These are phyloP conservation scores for Scolopax bukidnonensis DNA, from an alignment of 2,797 vertebrate genomes.

Conservation along the genomic window DNA sequence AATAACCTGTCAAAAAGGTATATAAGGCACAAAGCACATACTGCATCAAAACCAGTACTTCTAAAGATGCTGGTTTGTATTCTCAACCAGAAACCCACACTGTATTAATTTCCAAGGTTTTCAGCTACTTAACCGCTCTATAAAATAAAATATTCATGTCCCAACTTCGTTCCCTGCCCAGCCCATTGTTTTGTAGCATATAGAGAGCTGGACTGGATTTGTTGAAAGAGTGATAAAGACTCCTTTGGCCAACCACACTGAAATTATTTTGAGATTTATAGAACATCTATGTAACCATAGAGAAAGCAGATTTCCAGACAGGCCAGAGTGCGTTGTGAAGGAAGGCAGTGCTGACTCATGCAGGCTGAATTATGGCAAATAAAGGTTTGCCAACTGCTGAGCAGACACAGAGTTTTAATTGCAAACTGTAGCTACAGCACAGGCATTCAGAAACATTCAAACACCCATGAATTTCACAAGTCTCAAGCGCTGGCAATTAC, in stretches of 20 bases:
- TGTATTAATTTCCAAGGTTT: slow-evolving; percentile 13
- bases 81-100: neutral
- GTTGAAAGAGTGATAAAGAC: neutral
- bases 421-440: neutral
- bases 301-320: slow-evolving; percentile 34
- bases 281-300: slow-evolving; percentile 10
- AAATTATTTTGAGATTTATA: slow-evolving; percentile 29
- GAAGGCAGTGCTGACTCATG: slow-evolving; percentile 31
- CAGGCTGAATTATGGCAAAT: slow-evolving; percentile 21
- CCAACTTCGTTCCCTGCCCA: neutral
- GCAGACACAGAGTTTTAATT: slow-evolving; percentile 6
- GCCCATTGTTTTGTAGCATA: neutral
- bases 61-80: neutral
- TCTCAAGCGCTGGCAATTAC: neutral
- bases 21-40: neutral
- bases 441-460: neutral
- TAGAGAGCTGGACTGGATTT: neutral
- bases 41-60: neutral
- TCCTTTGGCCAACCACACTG: neutral
- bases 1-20: neutral
- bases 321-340: neutral
- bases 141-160: slow-evolving; percentile 15
- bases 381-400: slow-evolving; percentile 50
- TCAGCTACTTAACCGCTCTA: neutral
- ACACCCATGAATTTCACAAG: neutral